These are phyloP conservation scores for Axis porcinus DNA, from an alignment of 2,113 vertebrate genomes.

Conservation along the genomic window DNA sequence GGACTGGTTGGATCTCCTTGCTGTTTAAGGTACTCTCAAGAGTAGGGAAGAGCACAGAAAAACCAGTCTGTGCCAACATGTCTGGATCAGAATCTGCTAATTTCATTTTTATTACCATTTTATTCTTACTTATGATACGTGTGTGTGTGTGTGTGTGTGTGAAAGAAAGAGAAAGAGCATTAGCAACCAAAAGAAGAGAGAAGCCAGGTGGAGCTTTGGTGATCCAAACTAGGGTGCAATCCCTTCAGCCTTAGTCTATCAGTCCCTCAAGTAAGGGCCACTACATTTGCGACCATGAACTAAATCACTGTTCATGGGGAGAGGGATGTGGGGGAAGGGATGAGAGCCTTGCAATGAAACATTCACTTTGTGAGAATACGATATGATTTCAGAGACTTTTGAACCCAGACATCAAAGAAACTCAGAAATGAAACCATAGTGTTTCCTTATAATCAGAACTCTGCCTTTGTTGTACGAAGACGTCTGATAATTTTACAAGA, in stretches of 20 bases:
- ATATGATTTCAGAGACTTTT: not conserved
- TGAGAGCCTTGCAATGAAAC: not conserved
- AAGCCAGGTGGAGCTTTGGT: not conserved
- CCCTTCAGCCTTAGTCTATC: not conserved
- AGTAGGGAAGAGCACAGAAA: not conserved
- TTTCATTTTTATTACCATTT: slow-evolving; percentile 1
- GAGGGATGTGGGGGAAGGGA: not conserved
- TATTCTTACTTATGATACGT: not conserved
- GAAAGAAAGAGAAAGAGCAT: not conserved
- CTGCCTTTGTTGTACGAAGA: not conserved
- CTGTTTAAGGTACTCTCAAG: not conserved
- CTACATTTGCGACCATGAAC: not conserved
- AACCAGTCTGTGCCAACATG: not conserved
- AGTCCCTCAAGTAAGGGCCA: not conserved
- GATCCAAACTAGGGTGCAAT: not conserved
- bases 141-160: not conserved
- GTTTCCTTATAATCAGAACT: not conserved
- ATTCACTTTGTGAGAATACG: not conserved
- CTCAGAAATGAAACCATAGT: not conserved
- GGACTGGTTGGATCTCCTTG: not conserved
- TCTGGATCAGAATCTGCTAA: not conserved
- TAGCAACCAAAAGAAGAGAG: not conserved
- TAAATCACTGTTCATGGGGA: not conserved
- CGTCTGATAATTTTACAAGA: not conserved
- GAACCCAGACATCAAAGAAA: not conserved